These are phyloP conservation scores for Cephus spinipes DNA, from an alignment of 2,888 invertebrate species.

Conservation along the genomic window DNA sequence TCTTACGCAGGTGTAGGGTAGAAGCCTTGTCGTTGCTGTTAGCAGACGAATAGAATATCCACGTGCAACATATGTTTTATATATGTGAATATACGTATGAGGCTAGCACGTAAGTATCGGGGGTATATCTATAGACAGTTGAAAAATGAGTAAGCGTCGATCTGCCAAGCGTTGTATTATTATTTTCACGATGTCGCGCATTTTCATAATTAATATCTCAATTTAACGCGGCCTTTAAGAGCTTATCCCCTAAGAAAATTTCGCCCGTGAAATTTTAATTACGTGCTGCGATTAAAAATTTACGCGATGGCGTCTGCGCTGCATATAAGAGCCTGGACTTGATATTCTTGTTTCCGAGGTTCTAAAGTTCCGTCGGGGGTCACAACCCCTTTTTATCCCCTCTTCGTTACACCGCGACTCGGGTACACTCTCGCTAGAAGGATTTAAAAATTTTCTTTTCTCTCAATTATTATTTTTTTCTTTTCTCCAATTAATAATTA, in stretches of 20 bases:
- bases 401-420: neutral
- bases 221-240: constrained; percentile 23
- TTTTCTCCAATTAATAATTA: neutral
- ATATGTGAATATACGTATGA: neutral
- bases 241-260: constrained; percentile 28
- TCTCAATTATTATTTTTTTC: neutral
- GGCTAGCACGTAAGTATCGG: neutral
- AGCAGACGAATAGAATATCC: neutral
- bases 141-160: neutral
- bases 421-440: neutral
- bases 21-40: neutral
- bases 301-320: neutral
- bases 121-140: neutral
- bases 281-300: constrained; percentile 12
- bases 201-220: constrained; percentile 31
- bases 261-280: constrained; percentile 32
- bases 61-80: neutral
- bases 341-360: neutral
- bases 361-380: neutral
- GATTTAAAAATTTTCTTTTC: neutral
- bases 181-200: neutral
- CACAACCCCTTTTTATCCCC: neutral
- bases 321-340: neutral
- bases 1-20: neutral
- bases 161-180: neutral